These are phyloP conservation scores for Chaetodon trifasciatus DNA, from an alignment of 2,797 vertebrate genomes.

Conservation along the genomic window DNA sequence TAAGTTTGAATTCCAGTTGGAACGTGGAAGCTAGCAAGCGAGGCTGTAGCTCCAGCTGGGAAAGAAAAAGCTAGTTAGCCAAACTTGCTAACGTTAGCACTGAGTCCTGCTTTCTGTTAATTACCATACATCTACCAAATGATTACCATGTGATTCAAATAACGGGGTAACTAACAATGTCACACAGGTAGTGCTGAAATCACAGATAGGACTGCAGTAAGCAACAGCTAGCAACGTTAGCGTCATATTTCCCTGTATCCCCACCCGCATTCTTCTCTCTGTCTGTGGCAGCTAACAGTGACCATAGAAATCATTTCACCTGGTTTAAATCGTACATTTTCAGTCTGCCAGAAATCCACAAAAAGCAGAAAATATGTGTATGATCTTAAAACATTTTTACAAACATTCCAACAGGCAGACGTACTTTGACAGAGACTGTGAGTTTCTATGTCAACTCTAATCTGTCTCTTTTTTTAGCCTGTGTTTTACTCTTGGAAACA, in stretches of 20 bases:
- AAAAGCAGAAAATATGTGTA: slow-evolving; percentile 6
- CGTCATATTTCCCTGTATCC: not conserved
- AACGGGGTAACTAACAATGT: too few relatives aligned
- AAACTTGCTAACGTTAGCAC: not conserved
- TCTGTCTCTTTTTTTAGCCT: slow-evolving; percentile 29
- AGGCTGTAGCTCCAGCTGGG: not conserved
- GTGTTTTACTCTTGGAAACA: slow-evolving; percentile 54
- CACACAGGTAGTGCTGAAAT: not conserved
- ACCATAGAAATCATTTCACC: not conserved
- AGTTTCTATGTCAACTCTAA: slow-evolving; percentile 27
- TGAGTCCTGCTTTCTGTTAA: not conserved
- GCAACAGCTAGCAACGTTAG: not conserved
- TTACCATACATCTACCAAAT: too few relatives aligned
- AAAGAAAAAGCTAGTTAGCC: not conserved
- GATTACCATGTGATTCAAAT: too few relatives aligned
- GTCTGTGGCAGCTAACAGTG: slow-evolving; percentile 1
- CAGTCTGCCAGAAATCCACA: slow-evolving; percentile 10
- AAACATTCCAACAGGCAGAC: slow-evolving; percentile 32
- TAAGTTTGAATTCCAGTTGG: not conserved
- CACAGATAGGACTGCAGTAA: not conserved
- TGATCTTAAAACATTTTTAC: slow-evolving; percentile 12
- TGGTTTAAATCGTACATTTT: slow-evolving; percentile 4
- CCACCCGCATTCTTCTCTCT: not conserved
- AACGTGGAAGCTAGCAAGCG: not conserved
- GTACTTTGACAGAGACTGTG: slow-evolving; percentile 21